Percentiles rank a stretch among this genome's conserved stretches.
Conservation (phyloP, 2,888 invertebrate genomes). For the Idaea dimidiata region DNA sequence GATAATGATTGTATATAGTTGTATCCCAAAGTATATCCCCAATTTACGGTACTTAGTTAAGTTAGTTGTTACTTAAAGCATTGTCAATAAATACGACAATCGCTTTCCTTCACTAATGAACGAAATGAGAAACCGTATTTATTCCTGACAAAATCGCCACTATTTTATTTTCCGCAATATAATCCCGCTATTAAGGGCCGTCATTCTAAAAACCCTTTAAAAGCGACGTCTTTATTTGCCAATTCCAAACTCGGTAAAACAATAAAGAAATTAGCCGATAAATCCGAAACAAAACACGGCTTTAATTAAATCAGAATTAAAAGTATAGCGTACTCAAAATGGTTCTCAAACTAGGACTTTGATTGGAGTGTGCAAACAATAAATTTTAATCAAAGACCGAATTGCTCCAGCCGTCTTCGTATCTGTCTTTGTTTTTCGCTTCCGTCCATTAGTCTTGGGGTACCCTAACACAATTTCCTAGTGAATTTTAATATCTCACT, state of each 20-base stretch:
- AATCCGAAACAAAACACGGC: not conserved
- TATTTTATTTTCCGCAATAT: not conserved
- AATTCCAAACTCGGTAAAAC: not conserved
- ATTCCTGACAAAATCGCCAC: too few relatives aligned
- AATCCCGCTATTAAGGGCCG: not conserved
- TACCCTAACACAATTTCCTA: slow-evolving; percentile 43
- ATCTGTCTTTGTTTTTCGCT: slow-evolving; percentile 49
- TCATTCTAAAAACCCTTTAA: not conserved
- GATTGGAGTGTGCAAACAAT: slow-evolving; percentile 41
- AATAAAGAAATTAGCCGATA: not conserved
- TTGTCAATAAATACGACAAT: too few relatives aligned
- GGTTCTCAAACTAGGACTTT: not conserved
- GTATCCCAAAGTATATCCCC: too few relatives aligned
- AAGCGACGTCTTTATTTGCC: not conserved
- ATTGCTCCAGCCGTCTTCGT: slow-evolving; percentile 51
- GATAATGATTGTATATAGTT: too few relatives aligned
- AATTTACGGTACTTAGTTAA: too few relatives aligned
- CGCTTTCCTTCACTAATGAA: too few relatives aligned
- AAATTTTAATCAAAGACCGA: slow-evolving; percentile 66
- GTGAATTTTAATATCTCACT: slow-evolving; percentile 51
- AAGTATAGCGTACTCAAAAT: not conserved
- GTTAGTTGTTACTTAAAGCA: too few relatives aligned
- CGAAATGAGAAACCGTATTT: too few relatives aligned
- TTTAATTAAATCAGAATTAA: not conserved
- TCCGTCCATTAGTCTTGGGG: slow-evolving; percentile 40